A percentile compares a stretch with the other conserved stretches of the same genome.
Conservation (phyloP, 1,140 invertebrate genomes). For the Camponotus pennsylvanicus region DNA sequence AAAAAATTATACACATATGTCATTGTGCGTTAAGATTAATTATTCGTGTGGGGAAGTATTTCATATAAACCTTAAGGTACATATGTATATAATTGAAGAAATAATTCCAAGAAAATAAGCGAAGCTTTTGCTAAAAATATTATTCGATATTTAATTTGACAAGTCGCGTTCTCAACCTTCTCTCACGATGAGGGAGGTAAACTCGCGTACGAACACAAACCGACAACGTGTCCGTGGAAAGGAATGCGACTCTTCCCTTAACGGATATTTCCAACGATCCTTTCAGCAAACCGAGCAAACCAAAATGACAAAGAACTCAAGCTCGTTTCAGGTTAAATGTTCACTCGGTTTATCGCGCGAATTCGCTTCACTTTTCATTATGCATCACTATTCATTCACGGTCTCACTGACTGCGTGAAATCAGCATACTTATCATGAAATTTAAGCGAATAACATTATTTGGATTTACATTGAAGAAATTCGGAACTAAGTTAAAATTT, state of each 20-base stretch:
- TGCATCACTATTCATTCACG: constrained; percentile 20
- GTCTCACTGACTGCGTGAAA: constrained; percentile 38
- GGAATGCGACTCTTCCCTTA: constrained; percentile 73
- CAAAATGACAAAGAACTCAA: constrained; percentile 45
- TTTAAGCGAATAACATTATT: constrained; percentile 38
- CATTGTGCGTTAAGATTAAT: no score
- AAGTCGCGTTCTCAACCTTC: constrained; percentile 22
- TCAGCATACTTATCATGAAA: not conserved
- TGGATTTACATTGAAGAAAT: not conserved
- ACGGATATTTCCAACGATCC: constrained; percentile 68
- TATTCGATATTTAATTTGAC: constrained; percentile 17
- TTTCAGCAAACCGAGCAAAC: constrained; percentile 39
- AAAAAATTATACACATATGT: no score
- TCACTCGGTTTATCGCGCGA: constrained; percentile 7
- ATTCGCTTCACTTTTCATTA: constrained; percentile 58
- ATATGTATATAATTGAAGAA: not conserved
- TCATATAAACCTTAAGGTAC: no score
- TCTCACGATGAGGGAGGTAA: constrained; percentile 41
- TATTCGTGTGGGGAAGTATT: no score
- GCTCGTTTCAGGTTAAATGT: not conserved
- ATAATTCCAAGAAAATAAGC: constrained; percentile 2
- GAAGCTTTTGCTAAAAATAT: not conserved
- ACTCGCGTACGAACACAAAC: constrained; percentile 39
- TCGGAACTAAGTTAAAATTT: not conserved
- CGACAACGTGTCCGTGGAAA: constrained; percentile 38